phyloP scores from a whole-genome alignment of 35 echinoderm and acorn worm genomes.

The Amphiura filiformis region DNA sequence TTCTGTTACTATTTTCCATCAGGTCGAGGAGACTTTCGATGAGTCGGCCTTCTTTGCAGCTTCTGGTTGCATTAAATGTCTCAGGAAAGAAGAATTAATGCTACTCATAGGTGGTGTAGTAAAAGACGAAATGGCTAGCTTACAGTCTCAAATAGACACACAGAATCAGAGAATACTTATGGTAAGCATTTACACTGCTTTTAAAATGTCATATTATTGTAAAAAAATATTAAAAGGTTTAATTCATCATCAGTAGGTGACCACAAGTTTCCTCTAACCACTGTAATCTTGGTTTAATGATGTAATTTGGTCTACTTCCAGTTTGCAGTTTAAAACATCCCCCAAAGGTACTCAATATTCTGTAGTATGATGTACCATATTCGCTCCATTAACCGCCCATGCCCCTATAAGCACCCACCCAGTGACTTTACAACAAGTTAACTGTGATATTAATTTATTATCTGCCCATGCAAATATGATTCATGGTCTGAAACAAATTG shows the following conservation, averaged over 20 bases:
- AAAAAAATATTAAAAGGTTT: no score
- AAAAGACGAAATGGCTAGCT: conserved; percentile 28
- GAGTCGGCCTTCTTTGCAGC: neutral
- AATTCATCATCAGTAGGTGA: neutral
- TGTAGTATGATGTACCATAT: no score
- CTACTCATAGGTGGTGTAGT: conserved; percentile 47
- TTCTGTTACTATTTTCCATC: no score
- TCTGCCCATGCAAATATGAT: no score
- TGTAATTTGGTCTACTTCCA: neutral
- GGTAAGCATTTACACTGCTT: no score
- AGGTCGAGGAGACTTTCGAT: neutral
- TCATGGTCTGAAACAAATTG: no score
- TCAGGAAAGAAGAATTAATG: conserved; percentile 48
- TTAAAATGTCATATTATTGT: no score
- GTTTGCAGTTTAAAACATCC: neutral
- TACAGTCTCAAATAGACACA: conserved; percentile 38
- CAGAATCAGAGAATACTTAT: conserved; percentile 68
- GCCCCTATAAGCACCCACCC: no score
- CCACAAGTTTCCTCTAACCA: neutral
- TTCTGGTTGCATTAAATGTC: conserved; percentile 65
- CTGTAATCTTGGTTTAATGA: neutral
- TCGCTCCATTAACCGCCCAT: no score
- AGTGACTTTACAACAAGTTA: no score
- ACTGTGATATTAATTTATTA: no score
- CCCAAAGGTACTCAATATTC: neutral